These are phyloP conservation scores for Psix sp. DNA, from an alignment of 1,140 invertebrate genomes.

Conservation along the genomic window DNA sequence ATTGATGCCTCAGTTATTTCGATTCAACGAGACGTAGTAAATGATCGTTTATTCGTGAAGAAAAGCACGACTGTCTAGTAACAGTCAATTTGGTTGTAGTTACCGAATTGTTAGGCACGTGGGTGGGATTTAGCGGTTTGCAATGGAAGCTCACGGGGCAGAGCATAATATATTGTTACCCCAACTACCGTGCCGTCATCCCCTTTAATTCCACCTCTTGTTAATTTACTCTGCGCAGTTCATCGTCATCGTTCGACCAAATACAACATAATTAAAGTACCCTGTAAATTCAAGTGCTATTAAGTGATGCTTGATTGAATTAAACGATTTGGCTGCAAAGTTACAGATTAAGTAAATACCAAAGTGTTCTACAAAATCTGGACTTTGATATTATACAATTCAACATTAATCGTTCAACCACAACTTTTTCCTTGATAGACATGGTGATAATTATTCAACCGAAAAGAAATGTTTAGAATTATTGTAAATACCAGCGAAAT, in stretches of 20 bases:
- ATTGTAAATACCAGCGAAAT: too few species aligned
- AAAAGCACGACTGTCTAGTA: constrained; percentile 50
- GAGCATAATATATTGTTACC: constrained; percentile 75
- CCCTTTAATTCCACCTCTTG: constrained; percentile 55
- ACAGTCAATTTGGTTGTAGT: constrained; percentile 72
- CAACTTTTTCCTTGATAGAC: too few species aligned
- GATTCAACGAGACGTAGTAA: constrained; percentile 18
- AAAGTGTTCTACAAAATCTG: too few species aligned
- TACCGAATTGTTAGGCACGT: constrained; percentile 72
- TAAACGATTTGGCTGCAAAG: constrained; percentile 1
- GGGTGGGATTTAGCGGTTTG: constrained; percentile 69
- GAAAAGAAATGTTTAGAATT: too few species aligned
- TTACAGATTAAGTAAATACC: too few species aligned
- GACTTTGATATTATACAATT: too few species aligned
- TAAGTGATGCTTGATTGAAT: constrained; percentile 10
- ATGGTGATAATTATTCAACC: too few species aligned
- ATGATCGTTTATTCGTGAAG: constrained; percentile 58
- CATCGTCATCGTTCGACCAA: constrained; percentile 54
- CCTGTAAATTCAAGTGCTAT: constrained; percentile 25
- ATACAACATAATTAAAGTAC: constrained; percentile 74
- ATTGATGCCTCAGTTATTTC: too few species aligned
- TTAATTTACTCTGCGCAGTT: constrained; percentile 62
- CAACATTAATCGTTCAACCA: too few species aligned
- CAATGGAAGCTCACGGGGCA: constrained; percentile 62
- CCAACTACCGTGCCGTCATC: constrained; percentile 60